Evolutionary conservation across 2,888 invertebrate genomes (phyloP).

Genomic region (Drosophila dives): DNA sequence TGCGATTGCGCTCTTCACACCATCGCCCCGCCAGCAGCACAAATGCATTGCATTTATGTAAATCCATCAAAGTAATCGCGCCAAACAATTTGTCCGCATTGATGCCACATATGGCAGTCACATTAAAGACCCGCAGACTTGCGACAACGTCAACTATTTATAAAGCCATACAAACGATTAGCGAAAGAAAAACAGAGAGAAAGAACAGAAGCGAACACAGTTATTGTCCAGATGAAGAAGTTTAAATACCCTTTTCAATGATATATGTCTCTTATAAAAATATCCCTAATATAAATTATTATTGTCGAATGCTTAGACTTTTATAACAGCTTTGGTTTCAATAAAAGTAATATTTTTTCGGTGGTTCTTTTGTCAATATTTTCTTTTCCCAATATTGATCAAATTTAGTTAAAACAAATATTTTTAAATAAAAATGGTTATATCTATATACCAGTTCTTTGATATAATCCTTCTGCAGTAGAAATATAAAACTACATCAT

Average conservation of each 20-base stretch:
- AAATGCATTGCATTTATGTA: slow-evolving; percentile 16
- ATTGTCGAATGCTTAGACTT: neutral
- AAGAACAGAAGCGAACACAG: neutral
- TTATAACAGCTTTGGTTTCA: neutral
- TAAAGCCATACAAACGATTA: slow-evolving; percentile 60
- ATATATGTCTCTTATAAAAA: neutral
- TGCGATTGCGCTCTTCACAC: neutral
- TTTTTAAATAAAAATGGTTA: neutral
- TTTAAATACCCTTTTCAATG: slow-evolving; percentile 7
- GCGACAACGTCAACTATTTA: slow-evolving; percentile 48
- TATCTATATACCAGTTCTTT: neutral
- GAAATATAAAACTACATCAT: neutral
- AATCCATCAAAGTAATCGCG: slow-evolving; percentile 36
- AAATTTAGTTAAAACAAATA: neutral
- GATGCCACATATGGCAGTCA: slow-evolving; percentile 42
- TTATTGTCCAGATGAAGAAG: neutral
- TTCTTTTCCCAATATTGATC: neutral
- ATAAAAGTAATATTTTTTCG: neutral
- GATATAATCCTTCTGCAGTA: neutral
- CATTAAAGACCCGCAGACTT: slow-evolving; percentile 49
- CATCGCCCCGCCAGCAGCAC: neutral
- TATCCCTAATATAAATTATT: neutral
- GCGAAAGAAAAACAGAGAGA: slow-evolving; percentile 32
- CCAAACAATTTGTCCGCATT: slow-evolving; percentile 51
- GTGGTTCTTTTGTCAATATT: neutral